These are phyloP conservation scores for Hypotaenidia philippensis DNA, from an alignment of 2,797 vertebrate genomes.

Conservation along the genomic window DNA sequence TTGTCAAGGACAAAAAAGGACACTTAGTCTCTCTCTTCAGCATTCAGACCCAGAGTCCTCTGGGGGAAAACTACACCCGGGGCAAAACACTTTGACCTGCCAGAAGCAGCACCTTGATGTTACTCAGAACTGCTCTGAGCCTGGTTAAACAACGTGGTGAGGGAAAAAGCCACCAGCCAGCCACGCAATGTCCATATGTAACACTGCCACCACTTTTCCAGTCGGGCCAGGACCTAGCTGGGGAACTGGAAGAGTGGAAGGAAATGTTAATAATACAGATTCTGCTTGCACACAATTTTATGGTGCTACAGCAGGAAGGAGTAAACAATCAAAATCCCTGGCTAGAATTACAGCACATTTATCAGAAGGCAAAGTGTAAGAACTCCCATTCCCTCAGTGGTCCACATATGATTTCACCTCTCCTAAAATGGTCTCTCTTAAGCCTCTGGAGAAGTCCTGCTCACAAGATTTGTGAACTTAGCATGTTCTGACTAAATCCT, in stretches of 20 bases:
- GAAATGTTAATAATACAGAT: not conserved
- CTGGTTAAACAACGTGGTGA: not conserved
- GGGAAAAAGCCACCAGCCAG: not conserved
- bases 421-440: not conserved
- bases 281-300: not conserved
- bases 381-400: not conserved
- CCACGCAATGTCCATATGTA: not conserved
- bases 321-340: not conserved
- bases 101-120: not conserved
- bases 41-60: not conserved
- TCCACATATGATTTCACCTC: not conserved
- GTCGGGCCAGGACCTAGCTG: not conserved
- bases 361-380: not conserved
- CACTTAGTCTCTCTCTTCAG: not conserved
- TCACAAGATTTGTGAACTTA: not conserved
- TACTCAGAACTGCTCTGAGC: not conserved
- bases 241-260: not conserved
- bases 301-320: not conserved
- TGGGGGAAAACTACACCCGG: not conserved
- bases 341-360: not conserved
- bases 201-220: not conserved
- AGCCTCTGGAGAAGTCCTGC: not conserved
- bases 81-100: not conserved
- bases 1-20: not conserved
- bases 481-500: not conserved